Base-by-base conservation (phyloP, 2,797 vertebrate species). In the Myiotriccus ornatus region DNA sequence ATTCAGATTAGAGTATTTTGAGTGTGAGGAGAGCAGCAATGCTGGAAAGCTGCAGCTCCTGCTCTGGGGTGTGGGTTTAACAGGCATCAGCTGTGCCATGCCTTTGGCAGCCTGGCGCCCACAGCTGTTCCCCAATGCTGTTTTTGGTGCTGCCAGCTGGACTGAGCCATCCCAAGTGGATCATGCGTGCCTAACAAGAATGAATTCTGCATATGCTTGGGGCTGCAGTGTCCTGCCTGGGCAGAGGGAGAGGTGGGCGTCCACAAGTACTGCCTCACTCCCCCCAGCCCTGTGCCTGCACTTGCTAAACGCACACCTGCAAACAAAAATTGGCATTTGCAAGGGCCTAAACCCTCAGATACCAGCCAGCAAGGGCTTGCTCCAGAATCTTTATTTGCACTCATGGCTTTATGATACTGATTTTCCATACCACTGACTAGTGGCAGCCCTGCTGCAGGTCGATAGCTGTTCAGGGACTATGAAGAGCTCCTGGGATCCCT, bases 121-220 rank as follows among this genome's bases (percentile, higher is more conserved):
- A 46, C 95, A 94, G 79, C 89, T 91, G 87, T 13, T 85, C 46
- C 84, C 85, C 1, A 1, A 3, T 28, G 68, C 77, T 57, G 75
- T 30, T 81, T 89, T 88, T 62, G 93, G 76, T 35, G 73, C 76
- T 90, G 75, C 73, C 91, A 94, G 82, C 87, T 77, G 87, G 78
- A 71, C 60, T 56, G 62, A 94, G 49, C 78, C 68, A n/a, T 76
- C 60, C 46, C 70, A 68, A 62, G 49, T 1, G 22, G 53, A 46
- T 21, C 30, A 0, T 25, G 6, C 25, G 60, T 39, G n/a, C 17
- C 3, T 62, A 71, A 69, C 37, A 17, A 35, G 90, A 75, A 35
- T 41, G 78, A 53, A 8, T 92, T 41, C 41, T 90, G 55, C 70
- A 43, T 35, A 14, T 63, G 71, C 37, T 59, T 18, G 59, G 22